These are phyloP conservation scores for Anoncus sp. DNA, from an alignment of 2,888 invertebrate species.

Conservation along the genomic window DNA sequence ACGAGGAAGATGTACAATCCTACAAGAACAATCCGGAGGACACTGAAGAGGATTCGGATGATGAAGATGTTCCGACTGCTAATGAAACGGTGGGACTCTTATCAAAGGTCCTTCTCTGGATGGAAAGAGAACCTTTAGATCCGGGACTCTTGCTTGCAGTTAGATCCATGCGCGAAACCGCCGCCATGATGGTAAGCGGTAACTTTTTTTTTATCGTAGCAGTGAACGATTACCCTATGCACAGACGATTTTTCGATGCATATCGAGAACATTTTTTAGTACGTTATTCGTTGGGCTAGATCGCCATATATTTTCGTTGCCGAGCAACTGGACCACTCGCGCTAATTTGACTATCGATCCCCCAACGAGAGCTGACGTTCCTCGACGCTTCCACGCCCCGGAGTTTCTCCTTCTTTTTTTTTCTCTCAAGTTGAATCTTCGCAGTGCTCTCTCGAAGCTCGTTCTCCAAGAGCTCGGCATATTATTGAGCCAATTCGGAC, in stretches of 20 bases:
- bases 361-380: slow-evolving; percentile 1
- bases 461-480: slow-evolving; percentile 32
- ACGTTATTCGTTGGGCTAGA: slow-evolving; percentile 2
- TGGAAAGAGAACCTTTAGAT: slow-evolving; percentile 84
- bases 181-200: slow-evolving; percentile 79
- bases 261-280: slow-evolving; percentile 3
- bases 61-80: slow-evolving; percentile 78
- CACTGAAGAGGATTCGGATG: slow-evolving; percentile 67
- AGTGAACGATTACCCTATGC: background rate
- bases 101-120: slow-evolving; percentile 83
- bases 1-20: slow-evolving; percentile 64
- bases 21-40: slow-evolving; percentile 68
- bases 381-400: slow-evolving; percentile 30
- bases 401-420: slow-evolving; percentile 17
- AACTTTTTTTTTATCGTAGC: slow-evolving; percentile 4
- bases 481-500: slow-evolving; percentile 57
- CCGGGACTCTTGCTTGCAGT: slow-evolving; percentile 80
- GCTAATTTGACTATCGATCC: slow-evolving; percentile 57
- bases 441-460: slow-evolving; percentile 24
- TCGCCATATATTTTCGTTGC: slow-evolving; percentile 21
- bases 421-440: slow-evolving; percentile 14
- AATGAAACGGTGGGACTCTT: slow-evolving; percentile 82
- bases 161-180: slow-evolving; percentile 81
- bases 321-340: slow-evolving; percentile 34
- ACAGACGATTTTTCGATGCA: background rate